A percentile compares a stretch with the other conserved stretches of the same genome.
phyloP scores from a whole-genome alignment of 2,113 vertebrate species.

The Buteo buteo region DNA sequence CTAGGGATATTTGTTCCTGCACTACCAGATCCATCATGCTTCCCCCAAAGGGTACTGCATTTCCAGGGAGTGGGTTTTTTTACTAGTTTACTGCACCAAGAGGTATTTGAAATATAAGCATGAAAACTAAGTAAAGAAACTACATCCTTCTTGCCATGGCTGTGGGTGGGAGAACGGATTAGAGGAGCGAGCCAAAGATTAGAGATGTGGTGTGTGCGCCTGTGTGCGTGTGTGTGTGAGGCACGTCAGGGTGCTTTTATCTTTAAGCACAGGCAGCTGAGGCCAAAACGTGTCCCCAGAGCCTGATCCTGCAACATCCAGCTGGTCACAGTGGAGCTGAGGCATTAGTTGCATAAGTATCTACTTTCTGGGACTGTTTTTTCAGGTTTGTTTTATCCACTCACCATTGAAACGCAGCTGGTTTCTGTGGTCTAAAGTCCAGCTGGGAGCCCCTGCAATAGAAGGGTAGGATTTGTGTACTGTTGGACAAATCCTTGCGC shows the following conservation, averaged over 20 bases:
- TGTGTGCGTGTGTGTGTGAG: too few species aligned
- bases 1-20: background rate
- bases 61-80: background rate
- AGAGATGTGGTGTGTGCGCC: rapidly evolving
- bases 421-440: background rate
- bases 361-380: background rate
- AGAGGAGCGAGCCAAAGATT: background rate
- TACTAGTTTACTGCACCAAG: background rate
- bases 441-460: background rate
- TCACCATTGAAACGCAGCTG: background rate
- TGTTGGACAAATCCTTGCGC: background rate
- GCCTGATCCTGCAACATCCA: background rate
- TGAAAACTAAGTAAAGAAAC: background rate
- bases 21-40: background rate
- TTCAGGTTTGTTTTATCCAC: background rate
- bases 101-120: background rate
- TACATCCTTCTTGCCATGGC: background rate
- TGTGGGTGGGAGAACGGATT: background rate
- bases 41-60: background rate
- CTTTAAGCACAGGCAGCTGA: background rate
- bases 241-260: background rate
- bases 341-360: background rate
- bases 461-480: background rate
- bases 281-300: background rate
- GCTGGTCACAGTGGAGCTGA: background rate